Conservation (phyloP, 2,797 vertebrate genomes). For the Coilia nasus region DNA sequence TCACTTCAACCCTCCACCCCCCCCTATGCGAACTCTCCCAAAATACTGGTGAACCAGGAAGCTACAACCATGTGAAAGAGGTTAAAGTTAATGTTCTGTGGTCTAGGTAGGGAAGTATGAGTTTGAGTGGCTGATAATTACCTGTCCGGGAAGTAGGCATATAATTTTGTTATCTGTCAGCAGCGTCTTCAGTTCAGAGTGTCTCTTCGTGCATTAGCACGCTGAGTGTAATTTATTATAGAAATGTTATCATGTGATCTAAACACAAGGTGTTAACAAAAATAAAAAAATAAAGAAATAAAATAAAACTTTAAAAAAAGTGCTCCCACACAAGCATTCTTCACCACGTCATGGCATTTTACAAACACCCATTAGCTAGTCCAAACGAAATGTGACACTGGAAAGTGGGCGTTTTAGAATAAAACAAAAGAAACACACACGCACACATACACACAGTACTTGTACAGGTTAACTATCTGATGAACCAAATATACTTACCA, state of each 20-base stretch:
- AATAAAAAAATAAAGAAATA: constrained; percentile 66
- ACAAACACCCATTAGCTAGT: constrained; percentile 39
- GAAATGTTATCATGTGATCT: constrained; percentile 99
- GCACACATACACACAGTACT: constrained; percentile 43
- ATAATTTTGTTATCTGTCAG: constrained; percentile 99
- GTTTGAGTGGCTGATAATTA: constrained; percentile 99
- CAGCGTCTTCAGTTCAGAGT: constrained; percentile 98
- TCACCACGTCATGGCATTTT: constrained; percentile 63
- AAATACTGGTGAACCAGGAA: constrained; percentile 15
- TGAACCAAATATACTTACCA: constrained; percentile 88
- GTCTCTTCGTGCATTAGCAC: constrained; percentile 99
- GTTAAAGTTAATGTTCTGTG: constrained; percentile 59
- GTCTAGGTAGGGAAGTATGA: constrained; percentile 87
- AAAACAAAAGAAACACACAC: constrained; percentile 61
- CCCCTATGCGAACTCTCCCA: neutral
- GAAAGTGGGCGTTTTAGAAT: constrained; percentile 45
- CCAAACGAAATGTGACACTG: constrained; percentile 65
- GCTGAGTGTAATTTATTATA: constrained; percentile 99
- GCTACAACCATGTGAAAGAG: constrained; percentile 55
- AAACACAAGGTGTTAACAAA: constrained; percentile 93
- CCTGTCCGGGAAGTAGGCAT: constrained; percentile 99
- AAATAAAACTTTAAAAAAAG: constrained; percentile 77
- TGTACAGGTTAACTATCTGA: constrained; percentile 21
- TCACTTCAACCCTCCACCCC: neutral
- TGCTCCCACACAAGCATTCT: constrained; percentile 82